Evolutionary conservation across 1,140 invertebrate species (phyloP), one percentile per base, ranked within the genome.

Genomic region (Drosophila sulfurigaster): DNA sequence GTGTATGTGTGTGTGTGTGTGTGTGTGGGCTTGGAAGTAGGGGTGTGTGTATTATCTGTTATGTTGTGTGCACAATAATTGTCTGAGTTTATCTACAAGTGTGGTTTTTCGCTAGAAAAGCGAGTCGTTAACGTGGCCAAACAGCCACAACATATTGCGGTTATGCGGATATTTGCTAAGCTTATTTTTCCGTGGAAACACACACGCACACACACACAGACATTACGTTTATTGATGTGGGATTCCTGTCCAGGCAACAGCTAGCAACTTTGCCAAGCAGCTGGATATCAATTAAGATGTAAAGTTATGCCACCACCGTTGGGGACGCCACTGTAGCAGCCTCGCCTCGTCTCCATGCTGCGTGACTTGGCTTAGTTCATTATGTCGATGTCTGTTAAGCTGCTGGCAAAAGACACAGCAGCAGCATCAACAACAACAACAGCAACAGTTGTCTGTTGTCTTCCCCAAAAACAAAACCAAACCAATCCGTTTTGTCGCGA

Each of bases 281-380:
- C 62, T 66, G 69, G 60, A 71, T 71, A 72, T 72, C 69, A 72
- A 72, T 66, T 72, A 72, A 72, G 62, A 72, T 72, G 63, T 52
- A 72, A 72, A 66, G 69, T 72, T 66, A 51, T 72, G 69, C 62
- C 25, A 10, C 25, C 64, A 15, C 15, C 20, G 20, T 20, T 58
- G 43, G 30, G 15, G 8, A 60, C 32, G 16, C 35, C 0, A 32
- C n/a, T 13, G 20, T 20, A 20, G 20, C 46, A 32, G 5, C 30
- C 5, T 32, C 46, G 2, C 49, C 32, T 5, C 35, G 2, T 32
- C 8, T 16, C 35, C 25, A 49, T 25, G 59, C 20, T 63, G 54
- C 15, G 63, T 66, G 62, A 30, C 43, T 28, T 66, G 68, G 45
- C 69, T 52, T 51, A 72, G 35, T 67, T 28, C 32, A 49, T 51